Evolutionary conservation across 2,113 vertebrate species (phyloP).

Genomic region (Athene cunicularia): DNA sequence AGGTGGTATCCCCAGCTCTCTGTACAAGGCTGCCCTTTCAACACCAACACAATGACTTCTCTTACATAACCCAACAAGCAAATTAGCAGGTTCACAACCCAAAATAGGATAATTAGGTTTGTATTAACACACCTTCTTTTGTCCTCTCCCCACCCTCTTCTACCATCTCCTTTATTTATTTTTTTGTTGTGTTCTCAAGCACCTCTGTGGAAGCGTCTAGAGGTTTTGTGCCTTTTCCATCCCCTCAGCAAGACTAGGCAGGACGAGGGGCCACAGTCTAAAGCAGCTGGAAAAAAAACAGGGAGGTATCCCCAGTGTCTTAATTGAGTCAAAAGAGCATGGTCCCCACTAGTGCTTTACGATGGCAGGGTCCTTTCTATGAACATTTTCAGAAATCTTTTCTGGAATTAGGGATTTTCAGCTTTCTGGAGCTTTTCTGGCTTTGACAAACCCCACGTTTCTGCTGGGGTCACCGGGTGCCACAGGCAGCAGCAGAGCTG

Average conservation of each 20-base stretch:
- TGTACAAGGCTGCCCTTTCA: conserved; percentile 63
- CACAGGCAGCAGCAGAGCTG: not conserved
- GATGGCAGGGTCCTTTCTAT: not conserved
- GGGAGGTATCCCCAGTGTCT: not conserved
- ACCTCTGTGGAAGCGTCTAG: not conserved
- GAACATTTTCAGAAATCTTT: not conserved
- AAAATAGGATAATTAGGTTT: conserved; percentile 11
- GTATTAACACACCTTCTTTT: not conserved
- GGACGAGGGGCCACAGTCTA: not conserved
- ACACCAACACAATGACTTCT: conserved; percentile 53
- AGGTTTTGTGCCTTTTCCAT: not conserved
- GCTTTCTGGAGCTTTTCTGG: not conserved
- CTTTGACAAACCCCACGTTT: not conserved
- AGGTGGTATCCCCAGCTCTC: not conserved
- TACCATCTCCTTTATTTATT: not conserved
- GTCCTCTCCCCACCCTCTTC: not conserved
- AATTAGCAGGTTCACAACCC: conserved; percentile 31
- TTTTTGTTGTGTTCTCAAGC: not conserved
- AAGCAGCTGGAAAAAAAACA: not conserved
- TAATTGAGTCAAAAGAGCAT: not conserved
- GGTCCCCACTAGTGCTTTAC: not conserved
- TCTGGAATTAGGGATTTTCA: not conserved
- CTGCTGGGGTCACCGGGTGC: not conserved
- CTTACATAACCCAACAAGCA: conserved; percentile 61
- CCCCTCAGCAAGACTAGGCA: not conserved